These are phyloP conservation scores for Jordanella pulchra DNA, from an alignment of 2,797 vertebrate species.

Conservation along the genomic window DNA sequence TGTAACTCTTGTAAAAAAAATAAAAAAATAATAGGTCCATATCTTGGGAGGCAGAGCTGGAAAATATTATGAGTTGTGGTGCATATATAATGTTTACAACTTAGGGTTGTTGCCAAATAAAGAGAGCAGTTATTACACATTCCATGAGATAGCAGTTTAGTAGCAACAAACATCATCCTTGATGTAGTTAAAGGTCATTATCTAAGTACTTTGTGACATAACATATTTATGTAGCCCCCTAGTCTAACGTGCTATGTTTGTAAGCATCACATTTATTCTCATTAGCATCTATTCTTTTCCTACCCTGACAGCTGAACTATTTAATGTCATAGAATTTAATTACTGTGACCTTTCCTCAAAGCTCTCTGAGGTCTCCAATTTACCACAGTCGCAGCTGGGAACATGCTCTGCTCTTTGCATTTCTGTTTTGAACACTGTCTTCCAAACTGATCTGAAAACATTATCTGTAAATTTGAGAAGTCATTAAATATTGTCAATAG, in stretches of 20 bases:
- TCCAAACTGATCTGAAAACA: conserved; percentile 41
- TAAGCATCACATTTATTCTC: conserved; percentile 59
- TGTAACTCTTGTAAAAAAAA: conserved; percentile 10
- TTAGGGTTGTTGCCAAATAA: conserved; percentile 23
- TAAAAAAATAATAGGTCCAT: conserved; percentile 12
- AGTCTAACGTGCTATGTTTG: conserved; percentile 46
- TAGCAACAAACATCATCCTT: conserved; percentile 42
- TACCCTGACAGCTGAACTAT: conserved; percentile 63
- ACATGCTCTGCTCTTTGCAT: conserved; percentile 48
- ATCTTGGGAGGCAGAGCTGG: not conserved
- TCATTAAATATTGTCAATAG: conserved; percentile 55
- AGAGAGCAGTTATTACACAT: conserved; percentile 13
- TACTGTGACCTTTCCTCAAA: conserved; percentile 74
- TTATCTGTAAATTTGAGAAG: conserved; percentile 46
- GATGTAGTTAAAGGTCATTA: conserved; percentile 59
- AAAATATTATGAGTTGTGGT: not conserved
- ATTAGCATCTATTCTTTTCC: conserved; percentile 63
- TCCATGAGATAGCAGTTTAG: conserved; percentile 33
- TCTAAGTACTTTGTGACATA: conserved; percentile 53
- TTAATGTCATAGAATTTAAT: conserved; percentile 78
- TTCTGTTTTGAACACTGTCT: conserved; percentile 49
- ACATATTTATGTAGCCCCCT: conserved; percentile 27
- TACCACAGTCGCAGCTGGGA: conserved; percentile 44
- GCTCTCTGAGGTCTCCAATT: conserved; percentile 53
- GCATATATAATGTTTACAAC: conserved; percentile 11